Base-by-base conservation (phyloP, 2,797 vertebrate species). In the Epinephelus coioides region DNA sequence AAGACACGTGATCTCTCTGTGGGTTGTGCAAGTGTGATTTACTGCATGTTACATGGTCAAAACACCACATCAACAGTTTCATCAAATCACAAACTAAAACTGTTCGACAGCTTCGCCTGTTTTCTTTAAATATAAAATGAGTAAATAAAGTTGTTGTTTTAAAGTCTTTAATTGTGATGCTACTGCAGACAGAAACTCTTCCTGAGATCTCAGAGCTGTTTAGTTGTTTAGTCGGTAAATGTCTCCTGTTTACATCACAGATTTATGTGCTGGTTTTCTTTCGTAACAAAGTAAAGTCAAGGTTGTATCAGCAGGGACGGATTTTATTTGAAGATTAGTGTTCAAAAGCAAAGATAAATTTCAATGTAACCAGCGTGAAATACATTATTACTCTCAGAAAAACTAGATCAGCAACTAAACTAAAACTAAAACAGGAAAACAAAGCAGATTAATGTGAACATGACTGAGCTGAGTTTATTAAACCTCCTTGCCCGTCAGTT, bases 1-100 rank as follows among this genome's bases (percentile, higher is more conserved):
- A 0, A 0, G 70, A 78, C 40, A 85, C 61, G 1, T 18, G 70
- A 78, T 79, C 76, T 18, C 66, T 11, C 50, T 72, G 6, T 19
- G 21, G 13, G 77, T 79, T 88, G 79, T 71, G 74, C 64, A 86
- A 76, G 46, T 30, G 47, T 54, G 55, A 73, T 34, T 53, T 63
- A 60, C 67, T 34, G 59, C 53, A 25, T 18, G 51, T 49, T n/a
- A 60, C 40, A 13, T 51, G 34, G 12, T 71, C 43, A 34, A 66
- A 66, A 61, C 1, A 4, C 11, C 15, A 6, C 30, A 54, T 27
- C 50, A 56, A 21, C 60, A 10, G 50, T 17, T 50, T 30, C 15
- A 50, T 54, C 19, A 30, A 34, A 8, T 34, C 34, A 34, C 34
- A 34, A 18, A 64, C 8, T 44, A 23, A 59, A 60, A 21, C 23